Conservation (phyloP, 2,888 invertebrate species). For the Drosophila anomalipes region DNA sequence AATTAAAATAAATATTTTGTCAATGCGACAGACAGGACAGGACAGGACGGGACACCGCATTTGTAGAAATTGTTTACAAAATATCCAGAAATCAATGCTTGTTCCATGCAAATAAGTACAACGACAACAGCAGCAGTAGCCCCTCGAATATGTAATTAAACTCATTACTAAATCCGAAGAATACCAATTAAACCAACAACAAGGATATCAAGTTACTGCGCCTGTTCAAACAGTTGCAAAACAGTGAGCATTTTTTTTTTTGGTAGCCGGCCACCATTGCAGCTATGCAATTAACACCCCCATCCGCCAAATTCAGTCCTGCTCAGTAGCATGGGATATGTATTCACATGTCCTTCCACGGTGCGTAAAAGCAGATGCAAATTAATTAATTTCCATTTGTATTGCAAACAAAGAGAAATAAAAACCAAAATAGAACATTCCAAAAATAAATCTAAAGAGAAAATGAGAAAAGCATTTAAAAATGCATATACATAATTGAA, state of each 20-base stretch:
- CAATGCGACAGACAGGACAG: not conserved
- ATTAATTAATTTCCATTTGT: conserved; percentile 75
- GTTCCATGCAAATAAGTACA: conserved; percentile 52
- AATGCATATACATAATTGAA: conserved; percentile 49
- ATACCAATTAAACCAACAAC: conserved; percentile 10
- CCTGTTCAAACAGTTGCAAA: conserved; percentile 25
- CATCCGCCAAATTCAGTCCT: not conserved
- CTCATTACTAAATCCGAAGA: conserved; percentile 54
- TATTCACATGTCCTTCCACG: conserved; percentile 9
- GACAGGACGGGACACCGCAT: no score
- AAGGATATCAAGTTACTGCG: conserved; percentile 13
- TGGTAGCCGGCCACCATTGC: conserved; percentile 37
- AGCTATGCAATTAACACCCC: conserved; percentile 42
- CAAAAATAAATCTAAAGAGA: not conserved
- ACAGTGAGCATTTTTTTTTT: conserved; percentile 17
- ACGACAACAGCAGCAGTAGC: conserved; percentile 2
- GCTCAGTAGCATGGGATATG: conserved; percentile 11
- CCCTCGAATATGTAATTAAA: conserved; percentile 57
- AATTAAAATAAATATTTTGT: conserved; percentile 34
- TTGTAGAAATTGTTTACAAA: conserved; percentile 23
- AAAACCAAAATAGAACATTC: conserved; percentile 30
- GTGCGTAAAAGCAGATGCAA: conserved; percentile 26
- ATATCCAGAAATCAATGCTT: conserved; percentile 43
- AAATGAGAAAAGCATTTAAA: conserved; percentile 28
- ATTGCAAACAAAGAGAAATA: conserved; percentile 45